These are phyloP conservation scores for Augiades crinisus DNA, from an alignment of 2,888 invertebrate genomes.

Conservation along the genomic window DNA sequence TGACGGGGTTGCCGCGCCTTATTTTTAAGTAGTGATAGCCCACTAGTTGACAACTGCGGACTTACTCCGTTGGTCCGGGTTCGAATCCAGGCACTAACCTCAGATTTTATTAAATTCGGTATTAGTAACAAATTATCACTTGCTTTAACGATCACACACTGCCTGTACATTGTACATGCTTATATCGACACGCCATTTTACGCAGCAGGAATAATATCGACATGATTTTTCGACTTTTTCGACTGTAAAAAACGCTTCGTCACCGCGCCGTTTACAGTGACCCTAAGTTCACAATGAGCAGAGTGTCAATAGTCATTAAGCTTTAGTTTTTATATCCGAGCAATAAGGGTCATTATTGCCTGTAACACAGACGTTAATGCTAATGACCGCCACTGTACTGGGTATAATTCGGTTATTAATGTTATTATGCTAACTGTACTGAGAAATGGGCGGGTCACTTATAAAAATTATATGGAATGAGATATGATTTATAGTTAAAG, in stretches of 20 bases:
- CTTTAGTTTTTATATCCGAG: constrained; percentile 7
- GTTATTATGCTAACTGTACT: constrained; percentile 24
- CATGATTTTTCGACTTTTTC: not conserved
- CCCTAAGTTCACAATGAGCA: not conserved
- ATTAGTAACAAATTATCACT: too few relatives aligned
- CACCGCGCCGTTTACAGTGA: not conserved
- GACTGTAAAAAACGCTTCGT: not conserved
- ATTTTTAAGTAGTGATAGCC: too few relatives aligned
- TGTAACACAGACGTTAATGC: not conserved
- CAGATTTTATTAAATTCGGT: too few relatives aligned
- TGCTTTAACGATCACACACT: too few relatives aligned
- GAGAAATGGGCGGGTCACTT: constrained; percentile 7
- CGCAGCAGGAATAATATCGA: too few relatives aligned
- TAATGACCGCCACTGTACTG: constrained; percentile 22
- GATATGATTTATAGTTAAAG: constrained; percentile 7
- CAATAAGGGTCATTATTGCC: constrained; percentile 15
- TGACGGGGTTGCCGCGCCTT: too few relatives aligned
- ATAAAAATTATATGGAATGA: constrained; percentile 9
- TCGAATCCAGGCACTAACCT: too few relatives aligned
- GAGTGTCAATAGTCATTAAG: constrained; percentile 1
- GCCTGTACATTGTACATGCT: too few relatives aligned
- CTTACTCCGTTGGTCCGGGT: too few relatives aligned
- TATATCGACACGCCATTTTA: too few relatives aligned
- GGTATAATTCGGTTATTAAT: constrained; percentile 24
- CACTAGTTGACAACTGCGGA: too few relatives aligned